phyloP scores from a whole-genome alignment of 2,888 invertebrate genomes.

The Ditylenchus weischeri region DNA sequence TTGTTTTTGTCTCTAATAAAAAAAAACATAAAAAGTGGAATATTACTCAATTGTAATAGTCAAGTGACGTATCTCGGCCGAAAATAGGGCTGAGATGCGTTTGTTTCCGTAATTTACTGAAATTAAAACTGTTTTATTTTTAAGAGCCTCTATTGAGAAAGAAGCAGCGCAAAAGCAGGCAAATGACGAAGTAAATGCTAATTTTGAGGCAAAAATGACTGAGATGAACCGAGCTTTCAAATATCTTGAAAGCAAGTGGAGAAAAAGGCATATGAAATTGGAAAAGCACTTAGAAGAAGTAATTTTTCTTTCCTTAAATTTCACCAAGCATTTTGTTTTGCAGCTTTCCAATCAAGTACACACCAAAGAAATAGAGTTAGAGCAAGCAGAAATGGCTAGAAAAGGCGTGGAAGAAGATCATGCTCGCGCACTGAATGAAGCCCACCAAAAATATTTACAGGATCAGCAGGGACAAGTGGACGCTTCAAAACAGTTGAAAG shows the following conservation, averaged over 20 bases:
- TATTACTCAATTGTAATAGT: no score
- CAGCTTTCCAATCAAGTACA: constrained; percentile 7
- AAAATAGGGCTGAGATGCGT: no score
- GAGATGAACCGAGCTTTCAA: constrained; percentile 22
- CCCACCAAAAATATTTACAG: constrained; percentile 10
- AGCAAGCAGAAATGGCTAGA: neutral
- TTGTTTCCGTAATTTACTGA: no score
- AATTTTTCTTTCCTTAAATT: neutral
- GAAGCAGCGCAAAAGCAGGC: constrained; percentile 17
- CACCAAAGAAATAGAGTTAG: constrained; percentile 12
- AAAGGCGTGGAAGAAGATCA: constrained; percentile 7
- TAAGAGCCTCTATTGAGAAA: constrained; percentile 28
- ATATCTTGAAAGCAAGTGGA: constrained; percentile 24
- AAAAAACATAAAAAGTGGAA: no score
- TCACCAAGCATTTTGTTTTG: constrained; percentile 4
- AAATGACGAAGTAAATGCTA: constrained; percentile 10
- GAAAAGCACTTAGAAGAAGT: constrained; percentile 21
- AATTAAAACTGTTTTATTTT: neutral
- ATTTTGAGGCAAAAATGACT: constrained; percentile 24
- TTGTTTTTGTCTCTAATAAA: no score
- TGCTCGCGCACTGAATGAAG: constrained; percentile 7
- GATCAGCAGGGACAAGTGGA: constrained; percentile 20
- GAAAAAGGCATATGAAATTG: constrained; percentile 12
- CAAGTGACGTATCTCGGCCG: no score
- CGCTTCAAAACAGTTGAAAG: constrained; percentile 25